phyloP scores from a whole-genome alignment of 2,113 vertebrate genomes.

The Aramus guarauna region DNA sequence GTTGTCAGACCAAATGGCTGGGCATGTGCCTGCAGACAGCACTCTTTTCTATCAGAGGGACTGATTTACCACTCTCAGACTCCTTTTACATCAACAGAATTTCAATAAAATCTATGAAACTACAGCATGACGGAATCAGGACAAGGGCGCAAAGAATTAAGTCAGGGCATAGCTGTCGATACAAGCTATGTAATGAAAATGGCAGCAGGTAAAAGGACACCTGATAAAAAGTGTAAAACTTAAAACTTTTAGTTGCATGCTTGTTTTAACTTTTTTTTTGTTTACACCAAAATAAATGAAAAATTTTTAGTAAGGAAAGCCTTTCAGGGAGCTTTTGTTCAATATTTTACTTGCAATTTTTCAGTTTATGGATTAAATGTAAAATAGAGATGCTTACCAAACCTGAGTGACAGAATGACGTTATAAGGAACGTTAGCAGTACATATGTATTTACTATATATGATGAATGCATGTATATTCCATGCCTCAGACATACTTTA shows the following conservation, averaged over 20 bases:
- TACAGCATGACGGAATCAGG: fast-evolving
- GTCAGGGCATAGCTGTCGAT: neutral
- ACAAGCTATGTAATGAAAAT: fast-evolving
- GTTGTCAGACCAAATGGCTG: conserved; percentile 3
- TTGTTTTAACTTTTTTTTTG: neutral
- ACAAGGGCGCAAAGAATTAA: neutral
- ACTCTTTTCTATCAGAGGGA: neutral
- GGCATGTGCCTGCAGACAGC: neutral
- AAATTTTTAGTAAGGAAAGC: neutral
- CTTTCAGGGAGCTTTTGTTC: neutral
- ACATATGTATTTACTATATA: conserved; percentile 41
- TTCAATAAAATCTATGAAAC: neutral
- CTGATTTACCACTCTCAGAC: neutral
- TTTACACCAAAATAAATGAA: neutral
- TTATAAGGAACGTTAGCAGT: neutral
- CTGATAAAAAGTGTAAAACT: neutral
- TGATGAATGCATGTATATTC: neutral
- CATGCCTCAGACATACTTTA: conserved; percentile 27
- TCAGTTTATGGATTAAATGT: neutral
- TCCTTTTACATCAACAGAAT: neutral
- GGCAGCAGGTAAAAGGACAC: neutral
- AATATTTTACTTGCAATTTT: neutral
- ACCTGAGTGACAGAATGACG: conserved; percentile 26
- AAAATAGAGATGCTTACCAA: neutral
- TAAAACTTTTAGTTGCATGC: fast-evolving